A percentile compares a stretch with the other conserved stretches of the same genome.
Evolutionary conservation across 1,140 invertebrate genomes (phyloP).

Genomic region (Metopolophium dirhodum): DNA sequence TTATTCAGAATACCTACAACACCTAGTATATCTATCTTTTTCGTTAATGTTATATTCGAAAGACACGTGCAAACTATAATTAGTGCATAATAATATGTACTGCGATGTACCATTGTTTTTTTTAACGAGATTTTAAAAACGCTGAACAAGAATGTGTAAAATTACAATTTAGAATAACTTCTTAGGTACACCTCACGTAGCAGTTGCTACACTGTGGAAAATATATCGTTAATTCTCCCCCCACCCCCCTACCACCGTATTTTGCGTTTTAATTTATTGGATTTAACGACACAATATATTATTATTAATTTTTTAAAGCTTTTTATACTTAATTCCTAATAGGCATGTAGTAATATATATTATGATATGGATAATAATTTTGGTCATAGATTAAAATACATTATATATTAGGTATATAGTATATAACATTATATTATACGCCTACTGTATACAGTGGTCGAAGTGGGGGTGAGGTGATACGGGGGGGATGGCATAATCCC

Average conservation of each 20-base stretch:
- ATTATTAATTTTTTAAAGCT: too few relatives aligned
- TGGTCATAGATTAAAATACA: too few relatives aligned
- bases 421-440: too few relatives aligned
- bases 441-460: too few relatives aligned
- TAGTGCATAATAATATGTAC: background rate
- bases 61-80: background rate
- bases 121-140: background rate
- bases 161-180: background rate
- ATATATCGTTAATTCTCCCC: too few relatives aligned
- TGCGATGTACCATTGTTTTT: background rate
- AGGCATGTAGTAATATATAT: background rate
- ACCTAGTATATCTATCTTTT: background rate
- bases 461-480: too few relatives aligned
- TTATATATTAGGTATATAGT: too few relatives aligned
- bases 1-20: background rate
- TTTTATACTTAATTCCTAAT: too few relatives aligned
- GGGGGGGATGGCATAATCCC: too few relatives aligned
- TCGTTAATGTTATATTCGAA: background rate
- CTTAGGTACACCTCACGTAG: background rate
- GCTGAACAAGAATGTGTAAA: background rate
- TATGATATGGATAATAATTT: background rate
- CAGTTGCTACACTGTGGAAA: background rate
- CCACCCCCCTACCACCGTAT: background rate
- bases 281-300: background rate
- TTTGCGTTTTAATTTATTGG: background rate